Evolutionary conservation across 2,797 vertebrate species (phyloP).

Genomic region (Halcyon smyrnensis): DNA sequence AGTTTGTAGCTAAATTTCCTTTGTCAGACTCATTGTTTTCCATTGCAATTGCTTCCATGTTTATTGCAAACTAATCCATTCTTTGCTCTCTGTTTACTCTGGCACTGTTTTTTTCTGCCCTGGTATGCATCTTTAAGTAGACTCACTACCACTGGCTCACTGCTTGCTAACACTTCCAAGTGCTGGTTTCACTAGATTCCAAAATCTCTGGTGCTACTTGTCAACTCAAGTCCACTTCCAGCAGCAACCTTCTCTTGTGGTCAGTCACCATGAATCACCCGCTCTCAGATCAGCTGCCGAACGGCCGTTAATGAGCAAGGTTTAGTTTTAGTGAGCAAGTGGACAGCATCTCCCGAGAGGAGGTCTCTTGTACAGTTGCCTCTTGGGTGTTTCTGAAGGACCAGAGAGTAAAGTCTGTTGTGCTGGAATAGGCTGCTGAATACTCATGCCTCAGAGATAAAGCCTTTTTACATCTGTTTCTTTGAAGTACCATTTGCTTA

Average conservation of each 20-base stretch:
- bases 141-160: neutral
- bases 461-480: neutral
- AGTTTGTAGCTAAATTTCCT: neutral
- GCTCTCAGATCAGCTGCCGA: neutral
- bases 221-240: neutral
- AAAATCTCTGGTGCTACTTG: neutral
- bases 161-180: slow-evolving; percentile 44
- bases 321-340: neutral
- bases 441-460: neutral
- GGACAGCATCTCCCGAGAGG: neutral
- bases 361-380: neutral
- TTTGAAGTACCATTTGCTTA: neutral
- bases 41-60: slow-evolving; percentile 34
- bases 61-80: slow-evolving; percentile 37
- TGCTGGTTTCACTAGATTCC: neutral
- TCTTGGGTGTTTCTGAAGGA: neutral
- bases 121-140: slow-evolving; percentile 31
- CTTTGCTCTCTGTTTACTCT: slow-evolving; percentile 46
- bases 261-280: neutral
- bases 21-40: neutral
- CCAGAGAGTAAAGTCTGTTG: neutral
- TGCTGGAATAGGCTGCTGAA: neutral
- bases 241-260: neutral
- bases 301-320: neutral
- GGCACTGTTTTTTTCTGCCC: neutral